Base-by-base conservation (phyloP, 2,888 invertebrate genomes). In the Syritta pipiens region DNA sequence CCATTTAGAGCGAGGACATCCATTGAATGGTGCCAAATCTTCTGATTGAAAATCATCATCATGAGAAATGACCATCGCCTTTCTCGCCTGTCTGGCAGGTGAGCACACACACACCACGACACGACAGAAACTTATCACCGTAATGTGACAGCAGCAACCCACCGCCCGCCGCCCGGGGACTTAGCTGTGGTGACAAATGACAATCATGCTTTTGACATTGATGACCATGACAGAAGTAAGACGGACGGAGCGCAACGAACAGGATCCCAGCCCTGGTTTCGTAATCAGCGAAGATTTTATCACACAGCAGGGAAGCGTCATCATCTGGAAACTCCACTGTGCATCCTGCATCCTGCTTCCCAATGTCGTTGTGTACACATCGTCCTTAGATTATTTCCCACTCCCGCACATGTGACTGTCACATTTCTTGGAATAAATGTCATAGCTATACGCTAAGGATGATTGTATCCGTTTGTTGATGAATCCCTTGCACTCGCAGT, bases 181-280 rank as follows among this genome's bases (percentile, higher is more conserved):
- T 65, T 60, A 55, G 37, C 63, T 71, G 40, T 46, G 35, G 37
- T 71, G 72, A 77, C 77, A 72, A 77, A 71, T 71, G 59, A 59
- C 51, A 71, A 48, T 71, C 48, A 48, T 65, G 35, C 35, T 63
- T 35, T 63, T 76, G 59, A 63, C 63, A 24, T 35, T 63, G 46
- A 59, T 42, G 60, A 65, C 71, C 53, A 53, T 72, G 48, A 48
- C 59, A 65, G 3, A 14, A 42, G 30, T 30, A 19, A 57, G 20
- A 12, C 5, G 19, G 9, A 32, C 28, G 30, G 14, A 7, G 49
- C 40, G 20, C 48, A 44, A 20, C 68, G 55, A 28, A n/a, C n/a
- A n/a, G n/a, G n/a, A n/a, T n/a, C n/a, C n/a, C 55, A 60, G 59
- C 53, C 32, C 40, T 37, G 26, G 44, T 62, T 40, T 9, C 7